These are phyloP conservation scores for Pyralis farinalis DNA, from an alignment of 2,888 invertebrate species.

Conservation along the genomic window DNA sequence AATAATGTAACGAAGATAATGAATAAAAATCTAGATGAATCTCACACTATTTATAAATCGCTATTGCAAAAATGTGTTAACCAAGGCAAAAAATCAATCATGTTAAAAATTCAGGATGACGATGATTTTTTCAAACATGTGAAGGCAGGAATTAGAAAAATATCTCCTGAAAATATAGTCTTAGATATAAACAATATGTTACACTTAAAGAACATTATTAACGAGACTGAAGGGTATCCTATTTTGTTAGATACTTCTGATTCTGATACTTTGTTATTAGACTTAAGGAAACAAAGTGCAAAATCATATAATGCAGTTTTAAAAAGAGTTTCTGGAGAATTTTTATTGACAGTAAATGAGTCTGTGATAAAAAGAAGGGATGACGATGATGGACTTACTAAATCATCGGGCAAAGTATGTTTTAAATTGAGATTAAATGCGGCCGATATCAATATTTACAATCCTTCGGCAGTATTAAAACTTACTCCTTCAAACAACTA, in stretches of 20 bases:
- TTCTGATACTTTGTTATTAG: conserved; percentile 25
- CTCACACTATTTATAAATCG: neutral
- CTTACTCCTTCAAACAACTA: conserved; percentile 44
- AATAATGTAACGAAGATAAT: too few relatives aligned
- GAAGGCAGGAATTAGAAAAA: conserved; percentile 25
- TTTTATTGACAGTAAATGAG: too few relatives aligned
- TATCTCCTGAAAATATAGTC: conserved; percentile 30
- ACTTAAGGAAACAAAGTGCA: too few relatives aligned
- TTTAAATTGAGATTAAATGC: conserved; percentile 35
- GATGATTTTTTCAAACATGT: conserved; percentile 22
- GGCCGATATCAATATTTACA: conserved; percentile 18
- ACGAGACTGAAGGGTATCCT: conserved; percentile 21
- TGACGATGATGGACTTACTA: neutral
- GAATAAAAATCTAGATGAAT: conserved; percentile 15
- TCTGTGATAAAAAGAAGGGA: too few relatives aligned
- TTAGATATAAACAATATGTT: conserved; percentile 24
- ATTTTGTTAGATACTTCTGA: conserved; percentile 24
- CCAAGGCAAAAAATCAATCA: conserved; percentile 12
- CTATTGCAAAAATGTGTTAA: neutral
- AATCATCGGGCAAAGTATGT: conserved; percentile 14
- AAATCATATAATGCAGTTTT: too few relatives aligned
- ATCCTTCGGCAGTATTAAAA: conserved; percentile 39
- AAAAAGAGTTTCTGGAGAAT: too few relatives aligned
- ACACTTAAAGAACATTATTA: conserved; percentile 18
- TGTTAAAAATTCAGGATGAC: conserved; percentile 23